These are phyloP conservation scores for Paramacrobiotus metropolitanus DNA, from an alignment of 1,140 invertebrate genomes.

Conservation along the genomic window DNA sequence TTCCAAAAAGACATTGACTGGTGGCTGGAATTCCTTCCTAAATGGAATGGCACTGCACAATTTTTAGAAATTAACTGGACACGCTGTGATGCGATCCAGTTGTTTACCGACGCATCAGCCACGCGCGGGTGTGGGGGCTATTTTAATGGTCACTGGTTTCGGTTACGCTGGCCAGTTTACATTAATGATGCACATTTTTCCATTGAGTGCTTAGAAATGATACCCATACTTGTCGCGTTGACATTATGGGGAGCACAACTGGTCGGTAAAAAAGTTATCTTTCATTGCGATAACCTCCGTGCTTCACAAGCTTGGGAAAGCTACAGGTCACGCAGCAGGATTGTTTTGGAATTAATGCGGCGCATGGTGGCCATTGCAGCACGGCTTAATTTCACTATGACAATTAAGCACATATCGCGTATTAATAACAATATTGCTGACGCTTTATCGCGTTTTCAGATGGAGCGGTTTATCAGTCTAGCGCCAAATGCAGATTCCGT, in stretches of 20 bases:
- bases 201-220: background rate
- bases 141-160: conserved; percentile 1
- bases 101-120: background rate
- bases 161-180: background rate
- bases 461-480: background rate
- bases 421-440: background rate
- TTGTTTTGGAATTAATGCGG: background rate
- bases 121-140: background rate
- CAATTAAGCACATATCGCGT: background rate
- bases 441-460: background rate
- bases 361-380: background rate
- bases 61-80: background rate
- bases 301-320: background rate
- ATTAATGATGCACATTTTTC: background rate
- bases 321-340: background rate
- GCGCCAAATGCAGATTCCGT: background rate
- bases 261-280: background rate
- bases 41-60: background rate
- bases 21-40: background rate
- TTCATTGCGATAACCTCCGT: background rate
- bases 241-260: background rate
- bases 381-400: background rate
- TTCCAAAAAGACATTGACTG: background rate
- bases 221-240: background rate
- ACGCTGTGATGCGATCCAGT: background rate